These are phyloP conservation scores for Hypotaenidia okinawae DNA, from an alignment of 2,797 vertebrate species.

Conservation along the genomic window DNA sequence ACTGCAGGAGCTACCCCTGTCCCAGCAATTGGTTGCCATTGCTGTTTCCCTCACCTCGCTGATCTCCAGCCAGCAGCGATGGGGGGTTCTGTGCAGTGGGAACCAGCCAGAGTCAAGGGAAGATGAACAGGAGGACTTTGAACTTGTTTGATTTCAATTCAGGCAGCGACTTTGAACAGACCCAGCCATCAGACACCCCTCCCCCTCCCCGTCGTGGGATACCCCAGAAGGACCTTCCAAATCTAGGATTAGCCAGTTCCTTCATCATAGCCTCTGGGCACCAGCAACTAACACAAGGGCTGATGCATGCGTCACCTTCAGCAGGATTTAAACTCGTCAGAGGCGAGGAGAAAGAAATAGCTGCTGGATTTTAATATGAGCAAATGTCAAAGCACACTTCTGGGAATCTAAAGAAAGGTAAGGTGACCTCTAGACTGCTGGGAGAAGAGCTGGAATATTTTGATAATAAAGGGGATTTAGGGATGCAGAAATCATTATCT, in stretches of 20 bases:
- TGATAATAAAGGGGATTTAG: neutral
- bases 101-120: neutral
- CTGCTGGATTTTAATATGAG: neutral
- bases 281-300: neutral
- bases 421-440: neutral
- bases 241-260: neutral
- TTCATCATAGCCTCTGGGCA: neutral
- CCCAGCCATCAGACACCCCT: neutral
- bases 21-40: accelerated
- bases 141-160: neutral
- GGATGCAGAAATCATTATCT: neutral
- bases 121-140: neutral
- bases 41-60: neutral
- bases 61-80: neutral
- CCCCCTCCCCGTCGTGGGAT: neutral
- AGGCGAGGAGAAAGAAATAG: neutral
- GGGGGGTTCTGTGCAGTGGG: neutral
- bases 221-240: neutral
- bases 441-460: neutral
- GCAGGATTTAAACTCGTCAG: neutral
- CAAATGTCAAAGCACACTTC: neutral
- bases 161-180: neutral
- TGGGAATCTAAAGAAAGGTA: neutral
- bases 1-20: neutral
- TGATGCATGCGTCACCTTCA: neutral